phyloP scores from a whole-genome alignment of 2,888 invertebrate genomes.

The Deilephila elpenor region DNA sequence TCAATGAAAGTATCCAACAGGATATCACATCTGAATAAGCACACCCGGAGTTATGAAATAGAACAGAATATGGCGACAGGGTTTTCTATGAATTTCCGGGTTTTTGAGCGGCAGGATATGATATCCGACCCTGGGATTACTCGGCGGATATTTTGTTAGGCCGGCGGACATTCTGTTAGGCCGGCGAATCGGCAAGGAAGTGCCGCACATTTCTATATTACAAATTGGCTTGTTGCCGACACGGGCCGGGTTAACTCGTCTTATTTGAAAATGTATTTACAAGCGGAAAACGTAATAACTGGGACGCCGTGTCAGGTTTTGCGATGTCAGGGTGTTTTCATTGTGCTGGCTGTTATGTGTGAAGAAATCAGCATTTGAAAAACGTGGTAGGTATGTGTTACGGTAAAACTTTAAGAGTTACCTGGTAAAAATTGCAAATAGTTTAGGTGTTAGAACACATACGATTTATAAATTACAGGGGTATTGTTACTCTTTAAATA shows the following conservation, averaged over 20 bases:
- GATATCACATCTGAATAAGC: conserved; percentile 1
- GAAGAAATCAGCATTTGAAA: not conserved
- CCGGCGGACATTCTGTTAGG: conserved; percentile 13
- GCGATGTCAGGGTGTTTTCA: not conserved
- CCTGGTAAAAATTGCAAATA: no score
- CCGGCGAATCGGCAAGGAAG: conserved; percentile 19
- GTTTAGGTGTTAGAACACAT: no score
- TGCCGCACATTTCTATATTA: conserved; percentile 22
- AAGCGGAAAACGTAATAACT: not conserved
- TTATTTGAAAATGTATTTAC: conserved; percentile 5
- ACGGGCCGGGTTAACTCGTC: not conserved
- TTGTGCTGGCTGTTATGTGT: not conserved
- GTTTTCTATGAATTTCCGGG: conserved; percentile 29
- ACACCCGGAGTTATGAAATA: not conserved
- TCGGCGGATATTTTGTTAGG: conserved; percentile 25
- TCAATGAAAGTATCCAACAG: not conserved
- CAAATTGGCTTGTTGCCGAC: conserved; percentile 17
- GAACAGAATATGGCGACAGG: not conserved
- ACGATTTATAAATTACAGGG: not conserved
- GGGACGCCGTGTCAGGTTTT: not conserved
- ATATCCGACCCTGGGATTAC: conserved; percentile 28
- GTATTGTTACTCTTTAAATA: not conserved
- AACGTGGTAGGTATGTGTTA: not conserved
- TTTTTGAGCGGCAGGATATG: conserved; percentile 27
- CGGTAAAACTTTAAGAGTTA: no score